A percentile compares a stretch with the other conserved stretches of the same genome.
phyloP scores from a whole-genome alignment of 2,113 vertebrate genomes.

The Oreochromis aureus region DNA sequence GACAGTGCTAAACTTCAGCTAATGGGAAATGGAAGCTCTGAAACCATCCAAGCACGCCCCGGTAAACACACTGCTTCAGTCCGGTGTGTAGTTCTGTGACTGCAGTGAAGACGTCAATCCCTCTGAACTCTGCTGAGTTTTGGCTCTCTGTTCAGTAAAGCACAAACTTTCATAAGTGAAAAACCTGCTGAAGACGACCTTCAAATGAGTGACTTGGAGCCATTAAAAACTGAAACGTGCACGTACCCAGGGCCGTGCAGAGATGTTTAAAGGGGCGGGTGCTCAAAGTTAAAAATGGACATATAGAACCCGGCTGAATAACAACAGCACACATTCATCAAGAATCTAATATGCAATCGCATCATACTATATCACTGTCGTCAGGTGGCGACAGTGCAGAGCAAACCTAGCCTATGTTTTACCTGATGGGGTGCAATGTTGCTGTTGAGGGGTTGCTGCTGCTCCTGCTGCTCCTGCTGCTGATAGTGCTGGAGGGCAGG shows the following conservation, averaged over 20 bases:
- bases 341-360: too few species aligned
- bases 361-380: too few species aligned
- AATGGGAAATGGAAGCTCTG: fast-evolving
- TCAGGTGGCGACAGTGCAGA: too few species aligned
- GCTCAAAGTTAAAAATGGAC: neutral
- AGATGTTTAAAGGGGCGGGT: neutral
- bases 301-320: neutral
- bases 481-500: too few species aligned
- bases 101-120: neutral
- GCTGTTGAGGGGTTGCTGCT: too few species aligned
- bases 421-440: too few species aligned
- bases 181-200: neutral
- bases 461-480: too few species aligned
- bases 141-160: neutral
- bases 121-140: neutral
- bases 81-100: neutral
- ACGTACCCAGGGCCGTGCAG: fast-evolving
- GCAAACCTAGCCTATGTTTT: too few species aligned
- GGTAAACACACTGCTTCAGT: fast-evolving
- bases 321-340: neutral
- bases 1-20: fast-evolving
- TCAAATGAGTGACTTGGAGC: neutral
- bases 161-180: neutral
- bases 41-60: neutral
- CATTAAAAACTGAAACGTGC: neutral